Evolutionary conservation across 2,888 invertebrate species (phyloP).

Genomic region (Erannis defoliaria): DNA sequence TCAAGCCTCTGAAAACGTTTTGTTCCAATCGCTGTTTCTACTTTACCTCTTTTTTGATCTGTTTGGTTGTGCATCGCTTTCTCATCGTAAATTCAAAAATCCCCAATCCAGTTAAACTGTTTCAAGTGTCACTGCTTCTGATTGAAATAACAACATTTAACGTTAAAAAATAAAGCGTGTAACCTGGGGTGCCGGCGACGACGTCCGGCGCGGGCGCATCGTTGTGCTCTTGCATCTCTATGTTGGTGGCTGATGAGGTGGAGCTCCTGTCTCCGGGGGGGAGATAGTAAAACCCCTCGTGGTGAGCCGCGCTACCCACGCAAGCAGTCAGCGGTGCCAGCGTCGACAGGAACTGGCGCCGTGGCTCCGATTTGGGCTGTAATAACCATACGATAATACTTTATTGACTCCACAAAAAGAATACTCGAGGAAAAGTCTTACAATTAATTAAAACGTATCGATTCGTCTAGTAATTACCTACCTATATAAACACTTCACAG

Average conservation of each 20-base stretch:
- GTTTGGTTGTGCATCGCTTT: too few species aligned
- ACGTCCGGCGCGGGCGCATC: conserved; percentile 91
- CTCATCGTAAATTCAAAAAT: too few species aligned
- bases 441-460: too few species aligned
- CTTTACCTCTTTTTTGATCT: too few species aligned
- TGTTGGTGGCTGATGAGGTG: conserved; percentile 86
- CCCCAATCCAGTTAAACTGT: not conserved
- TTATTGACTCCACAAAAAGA: too few species aligned
- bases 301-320: conserved; percentile 86
- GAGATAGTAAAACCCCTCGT: conserved; percentile 82
- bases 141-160: not conserved
- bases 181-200: conserved; percentile 91
- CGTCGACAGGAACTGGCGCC: conserved; percentile 92
- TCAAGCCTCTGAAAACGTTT: too few species aligned
- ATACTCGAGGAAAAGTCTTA: too few species aligned
- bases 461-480: too few species aligned
- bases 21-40: too few species aligned
- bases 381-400: too few species aligned
- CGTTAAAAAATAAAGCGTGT: too few species aligned
- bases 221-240: conserved; percentile 85
- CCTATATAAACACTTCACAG: too few species aligned
- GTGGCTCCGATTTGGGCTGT: conserved; percentile 87
- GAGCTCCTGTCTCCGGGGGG: conserved; percentile 88
- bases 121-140: not conserved
- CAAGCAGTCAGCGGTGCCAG: conserved; percentile 93